A percentile compares a stretch with the other conserved stretches of the same genome.
Evolutionary conservation across 2,797 vertebrate genomes (phyloP).

Genomic region (Botia kubotai): DNA sequence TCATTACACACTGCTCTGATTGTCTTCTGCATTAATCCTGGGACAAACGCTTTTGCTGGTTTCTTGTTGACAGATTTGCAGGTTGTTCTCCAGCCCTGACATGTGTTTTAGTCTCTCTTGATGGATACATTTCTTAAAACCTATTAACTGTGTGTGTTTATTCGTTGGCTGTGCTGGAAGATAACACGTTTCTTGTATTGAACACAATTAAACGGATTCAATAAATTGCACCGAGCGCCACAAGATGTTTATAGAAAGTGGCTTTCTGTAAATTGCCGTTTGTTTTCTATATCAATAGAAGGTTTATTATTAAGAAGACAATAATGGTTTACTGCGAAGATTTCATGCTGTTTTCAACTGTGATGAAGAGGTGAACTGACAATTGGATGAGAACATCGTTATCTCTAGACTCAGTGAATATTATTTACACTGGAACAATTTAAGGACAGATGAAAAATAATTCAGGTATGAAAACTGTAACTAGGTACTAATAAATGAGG

Average conservation of each 20-base stretch:
- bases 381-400: conserved; percentile 22
- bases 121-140: conserved; percentile 34
- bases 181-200: conserved; percentile 41
- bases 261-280: conserved; percentile 36
- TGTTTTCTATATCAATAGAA: conserved; percentile 34
- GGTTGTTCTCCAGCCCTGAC: conserved; percentile 8
- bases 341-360: conserved; percentile 26
- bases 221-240: conserved; percentile 36
- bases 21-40: conserved; percentile 46
- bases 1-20: conserved; percentile 41
- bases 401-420: not conserved
- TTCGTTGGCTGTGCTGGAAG: conserved; percentile 32
- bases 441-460: conserved; percentile 18
- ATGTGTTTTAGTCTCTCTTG: conserved; percentile 9
- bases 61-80: conserved; percentile 39
- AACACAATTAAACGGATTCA: conserved; percentile 40
- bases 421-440: conserved; percentile 28
- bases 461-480: not conserved
- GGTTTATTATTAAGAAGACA: conserved; percentile 28
- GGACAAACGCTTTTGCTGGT: conserved; percentile 11
- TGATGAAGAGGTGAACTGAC: conserved; percentile 45
- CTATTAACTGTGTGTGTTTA: conserved; percentile 41
- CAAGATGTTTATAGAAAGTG: conserved; percentile 41
- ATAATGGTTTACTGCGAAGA: conserved; percentile 29
- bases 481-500: not conserved